Evolutionary conservation across 2,113 vertebrate genomes (phyloP).

Genomic region (Bombycilla garrulus): DNA sequence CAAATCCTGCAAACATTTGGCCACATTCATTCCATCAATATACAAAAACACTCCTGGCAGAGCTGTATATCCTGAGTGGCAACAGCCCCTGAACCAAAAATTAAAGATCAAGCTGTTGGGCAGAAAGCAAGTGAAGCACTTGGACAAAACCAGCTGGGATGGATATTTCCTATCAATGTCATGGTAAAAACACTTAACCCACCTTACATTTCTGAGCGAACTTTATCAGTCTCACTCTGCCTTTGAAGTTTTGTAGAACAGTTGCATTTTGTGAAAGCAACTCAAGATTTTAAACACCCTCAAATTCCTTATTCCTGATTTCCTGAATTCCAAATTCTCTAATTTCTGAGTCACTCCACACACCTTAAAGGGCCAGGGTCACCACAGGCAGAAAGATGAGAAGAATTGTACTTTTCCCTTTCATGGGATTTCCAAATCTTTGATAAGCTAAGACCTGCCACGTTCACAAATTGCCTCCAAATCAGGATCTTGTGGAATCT

Average conservation of each 20-base stretch:
- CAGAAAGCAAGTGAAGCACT: background rate
- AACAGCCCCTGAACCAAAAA: background rate
- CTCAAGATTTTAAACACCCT: background rate
- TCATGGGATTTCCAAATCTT: background rate
- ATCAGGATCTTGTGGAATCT: background rate
- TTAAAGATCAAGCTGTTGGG: background rate
- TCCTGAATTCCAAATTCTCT: too few species aligned
- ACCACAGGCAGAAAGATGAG: background rate
- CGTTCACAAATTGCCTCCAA: background rate
- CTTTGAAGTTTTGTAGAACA: background rate
- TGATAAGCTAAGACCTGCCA: background rate
- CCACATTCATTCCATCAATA: background rate
- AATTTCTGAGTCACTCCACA: background rate
- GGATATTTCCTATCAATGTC: background rate
- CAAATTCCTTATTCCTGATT: too few species aligned
- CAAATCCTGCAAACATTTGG: background rate
- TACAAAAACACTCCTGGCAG: background rate
- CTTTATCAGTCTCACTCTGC: background rate
- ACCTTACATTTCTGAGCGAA: background rate
- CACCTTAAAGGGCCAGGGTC: fast-evolving
- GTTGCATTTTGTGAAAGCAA: background rate
- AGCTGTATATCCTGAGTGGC: background rate
- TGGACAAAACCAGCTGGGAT: background rate
- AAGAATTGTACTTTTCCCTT: background rate
- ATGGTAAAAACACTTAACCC: background rate